A percentile compares a stretch with the other conserved stretches of the same genome.
phyloP scores from a whole-genome alignment of 2,888 invertebrate genomes.

The Ochropleura plecta region DNA sequence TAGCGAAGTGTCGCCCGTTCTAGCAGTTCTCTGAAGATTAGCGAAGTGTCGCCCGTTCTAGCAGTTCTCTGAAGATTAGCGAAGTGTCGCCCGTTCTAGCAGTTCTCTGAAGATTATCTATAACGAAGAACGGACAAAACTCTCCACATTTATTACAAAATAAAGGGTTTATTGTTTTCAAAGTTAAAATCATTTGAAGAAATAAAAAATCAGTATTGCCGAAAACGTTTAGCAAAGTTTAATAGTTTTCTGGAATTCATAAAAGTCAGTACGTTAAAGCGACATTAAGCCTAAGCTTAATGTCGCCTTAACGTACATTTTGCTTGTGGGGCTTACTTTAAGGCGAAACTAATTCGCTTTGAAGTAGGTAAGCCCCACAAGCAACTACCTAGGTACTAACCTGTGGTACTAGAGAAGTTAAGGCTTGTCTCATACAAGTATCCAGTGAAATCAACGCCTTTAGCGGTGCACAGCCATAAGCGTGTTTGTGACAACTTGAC shows the following conservation, averaged over 20 bases:
- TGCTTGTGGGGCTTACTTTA: too few relatives aligned
- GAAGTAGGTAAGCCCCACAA: neutral
- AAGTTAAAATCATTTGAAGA: neutral
- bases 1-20: too few relatives aligned
- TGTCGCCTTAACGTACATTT: too few relatives aligned
- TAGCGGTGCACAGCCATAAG: constrained; percentile 3
- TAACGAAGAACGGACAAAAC: neutral
- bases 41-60: too few relatives aligned
- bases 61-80: too few relatives aligned
- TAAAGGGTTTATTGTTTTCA: neutral
- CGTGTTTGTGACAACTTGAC: constrained; percentile 8
- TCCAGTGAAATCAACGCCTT: constrained; percentile 32
- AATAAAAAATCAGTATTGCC: neutral
- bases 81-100: too few relatives aligned
- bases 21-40: too few relatives aligned
- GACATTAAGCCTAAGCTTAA: too few relatives aligned
- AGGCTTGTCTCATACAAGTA: neutral
- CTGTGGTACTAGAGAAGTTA: neutral
- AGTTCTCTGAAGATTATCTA: neutral
- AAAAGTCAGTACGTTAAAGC: neutral
- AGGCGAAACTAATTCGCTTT: too few relatives aligned
- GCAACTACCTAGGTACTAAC: neutral
- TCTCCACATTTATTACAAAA: neutral
- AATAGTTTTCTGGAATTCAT: neutral
- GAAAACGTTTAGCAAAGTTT: neutral